Conservation (phyloP, 2,113 vertebrate species). For the Labeo rohita region DNA sequence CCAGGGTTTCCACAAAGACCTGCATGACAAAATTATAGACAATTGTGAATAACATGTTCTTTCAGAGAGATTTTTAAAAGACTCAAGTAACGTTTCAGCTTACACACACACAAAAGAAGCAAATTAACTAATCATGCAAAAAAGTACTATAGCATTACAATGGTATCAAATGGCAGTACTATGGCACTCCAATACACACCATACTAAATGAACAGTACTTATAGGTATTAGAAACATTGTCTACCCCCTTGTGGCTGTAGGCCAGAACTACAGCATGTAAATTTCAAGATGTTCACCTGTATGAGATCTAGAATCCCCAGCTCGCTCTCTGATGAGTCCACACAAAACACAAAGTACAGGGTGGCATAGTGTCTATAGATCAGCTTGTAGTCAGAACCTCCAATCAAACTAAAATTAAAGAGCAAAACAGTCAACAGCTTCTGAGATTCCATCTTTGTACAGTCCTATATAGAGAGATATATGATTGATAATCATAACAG, state of each 20-base stretch:
- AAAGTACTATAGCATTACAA: not conserved
- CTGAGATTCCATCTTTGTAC: not conserved
- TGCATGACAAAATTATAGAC: constrained; percentile 54
- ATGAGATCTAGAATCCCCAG: constrained; percentile 94
- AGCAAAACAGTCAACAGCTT: not conserved
- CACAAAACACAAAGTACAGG: constrained; percentile 93
- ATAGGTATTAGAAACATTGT: not conserved
- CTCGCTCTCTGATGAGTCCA: constrained; percentile 93
- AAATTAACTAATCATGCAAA: not conserved
- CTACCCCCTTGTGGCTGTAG: not conserved
- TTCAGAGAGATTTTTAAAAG: not conserved
- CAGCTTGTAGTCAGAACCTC: constrained; percentile 90
- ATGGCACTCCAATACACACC: not conserved
- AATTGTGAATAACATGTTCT: not conserved
- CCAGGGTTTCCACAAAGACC: constrained; percentile 95
- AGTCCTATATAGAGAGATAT: not conserved
- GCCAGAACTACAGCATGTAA: not conserved
- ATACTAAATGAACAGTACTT: not conserved
- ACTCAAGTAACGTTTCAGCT: not conserved
- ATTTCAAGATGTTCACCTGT: constrained; percentile 76
- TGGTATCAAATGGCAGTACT: not conserved
- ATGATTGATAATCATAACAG: not conserved
- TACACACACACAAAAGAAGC: not conserved
- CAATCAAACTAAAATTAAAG: constrained; percentile 81
- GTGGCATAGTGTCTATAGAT: constrained; percentile 93